Evolutionary conservation across 2,113 vertebrate genomes (phyloP).

Genomic region (Halcyon malimbica): DNA sequence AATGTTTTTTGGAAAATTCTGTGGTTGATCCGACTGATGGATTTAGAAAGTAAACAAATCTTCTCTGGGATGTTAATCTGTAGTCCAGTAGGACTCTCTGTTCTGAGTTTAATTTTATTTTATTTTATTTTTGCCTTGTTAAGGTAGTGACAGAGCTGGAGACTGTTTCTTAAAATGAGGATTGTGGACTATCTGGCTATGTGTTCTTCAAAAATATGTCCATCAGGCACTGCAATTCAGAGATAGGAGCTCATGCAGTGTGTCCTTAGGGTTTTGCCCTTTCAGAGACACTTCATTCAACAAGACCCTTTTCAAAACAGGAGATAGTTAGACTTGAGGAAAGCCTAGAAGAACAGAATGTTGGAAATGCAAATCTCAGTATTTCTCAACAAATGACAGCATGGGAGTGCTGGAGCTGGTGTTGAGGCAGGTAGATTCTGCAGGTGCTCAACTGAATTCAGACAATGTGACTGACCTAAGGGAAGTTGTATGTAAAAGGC

Average conservation of each 20-base stretch:
- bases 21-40: neutral
- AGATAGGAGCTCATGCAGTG: neutral
- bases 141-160: neutral
- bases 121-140: neutral
- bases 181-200: neutral
- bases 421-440: too few species aligned
- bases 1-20: neutral
- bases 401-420: too few species aligned
- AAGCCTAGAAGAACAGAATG: too few species aligned
- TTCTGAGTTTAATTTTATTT: neutral
- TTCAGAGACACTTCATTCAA: too few species aligned
- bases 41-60: neutral
- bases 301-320: too few species aligned
- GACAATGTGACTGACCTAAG: too few species aligned
- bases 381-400: too few species aligned
- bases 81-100: neutral
- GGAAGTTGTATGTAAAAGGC: too few species aligned
- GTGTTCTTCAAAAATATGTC: conserved; percentile 46
- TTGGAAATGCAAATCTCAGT: too few species aligned
- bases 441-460: too few species aligned
- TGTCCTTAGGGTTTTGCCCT: too few species aligned
- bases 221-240: neutral
- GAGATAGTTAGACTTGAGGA: too few species aligned
- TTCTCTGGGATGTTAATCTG: neutral
- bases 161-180: neutral